These are phyloP conservation scores for Patagioenas fasciata DNA, from an alignment of 2,113 vertebrate genomes.

Conservation along the genomic window DNA sequence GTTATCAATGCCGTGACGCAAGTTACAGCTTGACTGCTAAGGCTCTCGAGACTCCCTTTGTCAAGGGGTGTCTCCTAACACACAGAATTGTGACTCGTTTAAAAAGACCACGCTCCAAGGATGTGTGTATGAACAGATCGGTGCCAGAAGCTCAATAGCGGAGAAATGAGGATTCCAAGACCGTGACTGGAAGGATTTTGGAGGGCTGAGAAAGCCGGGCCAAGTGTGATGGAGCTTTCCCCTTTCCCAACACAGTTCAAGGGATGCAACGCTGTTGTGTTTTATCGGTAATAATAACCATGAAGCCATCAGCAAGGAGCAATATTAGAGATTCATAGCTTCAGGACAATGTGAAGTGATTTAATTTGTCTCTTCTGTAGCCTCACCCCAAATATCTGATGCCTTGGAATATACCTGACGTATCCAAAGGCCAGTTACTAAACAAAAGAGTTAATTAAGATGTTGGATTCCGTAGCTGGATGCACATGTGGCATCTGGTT, in stretches of 20 bases:
- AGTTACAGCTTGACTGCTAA: neutral
- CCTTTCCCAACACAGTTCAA: neutral
- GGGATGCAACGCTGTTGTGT: neutral
- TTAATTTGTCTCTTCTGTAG: neutral
- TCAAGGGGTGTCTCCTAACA: neutral
- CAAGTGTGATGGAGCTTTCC: neutral
- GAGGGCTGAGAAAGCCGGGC: neutral
- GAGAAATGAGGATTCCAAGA: neutral
- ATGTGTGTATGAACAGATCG: fast-evolving
- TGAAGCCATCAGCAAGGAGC: neutral
- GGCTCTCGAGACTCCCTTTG: neutral
- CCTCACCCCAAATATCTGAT: neutral
- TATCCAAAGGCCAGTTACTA: neutral
- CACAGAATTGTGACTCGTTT: too few relatives aligned
- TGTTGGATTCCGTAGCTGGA: neutral
- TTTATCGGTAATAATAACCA: neutral
- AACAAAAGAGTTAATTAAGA: neutral
- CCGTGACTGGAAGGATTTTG: neutral
- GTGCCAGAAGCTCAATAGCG: neutral
- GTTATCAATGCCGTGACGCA: fast-evolving
- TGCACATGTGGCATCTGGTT: neutral
- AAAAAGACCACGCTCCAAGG: neutral
- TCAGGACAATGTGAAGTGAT: neutral
- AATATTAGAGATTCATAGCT: neutral
- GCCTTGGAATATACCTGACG: fast-evolving